phyloP scores from a whole-genome alignment of 2,113 vertebrate species.

The Meriones unguiculatus region DNA sequence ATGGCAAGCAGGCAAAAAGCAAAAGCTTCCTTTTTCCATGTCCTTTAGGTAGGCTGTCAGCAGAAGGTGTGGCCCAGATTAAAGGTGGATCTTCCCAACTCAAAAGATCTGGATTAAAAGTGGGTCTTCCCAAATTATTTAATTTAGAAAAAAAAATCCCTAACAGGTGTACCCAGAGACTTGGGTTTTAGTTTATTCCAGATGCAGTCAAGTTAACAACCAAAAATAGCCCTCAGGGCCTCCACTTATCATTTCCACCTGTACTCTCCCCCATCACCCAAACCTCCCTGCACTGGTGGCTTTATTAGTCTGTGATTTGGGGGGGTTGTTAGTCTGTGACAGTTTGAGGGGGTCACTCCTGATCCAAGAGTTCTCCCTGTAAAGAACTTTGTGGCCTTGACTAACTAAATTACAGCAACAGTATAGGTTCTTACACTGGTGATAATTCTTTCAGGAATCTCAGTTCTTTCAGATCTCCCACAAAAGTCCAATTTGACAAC shows the following conservation, averaged over 20 bases:
- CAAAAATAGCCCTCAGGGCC: background rate
- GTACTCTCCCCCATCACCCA: background rate
- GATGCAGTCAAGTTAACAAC: background rate
- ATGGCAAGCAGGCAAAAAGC: background rate
- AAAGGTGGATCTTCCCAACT: background rate
- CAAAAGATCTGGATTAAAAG: background rate
- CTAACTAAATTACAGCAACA: background rate
- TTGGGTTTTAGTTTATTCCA: background rate
- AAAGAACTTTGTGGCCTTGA: background rate
- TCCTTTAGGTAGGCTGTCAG: background rate
- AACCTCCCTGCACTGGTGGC: background rate
- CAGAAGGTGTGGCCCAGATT: background rate
- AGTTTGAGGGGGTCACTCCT: background rate
- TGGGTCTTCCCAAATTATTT: background rate
- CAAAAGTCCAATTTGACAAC: background rate
- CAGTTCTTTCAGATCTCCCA: background rate
- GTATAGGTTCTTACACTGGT: background rate
- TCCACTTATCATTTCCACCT: accelerated
- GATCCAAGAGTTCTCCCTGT: background rate
- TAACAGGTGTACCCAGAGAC: background rate
- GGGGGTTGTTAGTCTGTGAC: background rate
- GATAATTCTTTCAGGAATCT: background rate
- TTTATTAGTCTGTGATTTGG: too few species aligned
- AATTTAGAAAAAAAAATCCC: background rate
- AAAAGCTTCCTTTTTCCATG: background rate